phyloP scores from a whole-genome alignment of 2,888 invertebrate genomes.

The Tenthredo scrophulariae region DNA sequence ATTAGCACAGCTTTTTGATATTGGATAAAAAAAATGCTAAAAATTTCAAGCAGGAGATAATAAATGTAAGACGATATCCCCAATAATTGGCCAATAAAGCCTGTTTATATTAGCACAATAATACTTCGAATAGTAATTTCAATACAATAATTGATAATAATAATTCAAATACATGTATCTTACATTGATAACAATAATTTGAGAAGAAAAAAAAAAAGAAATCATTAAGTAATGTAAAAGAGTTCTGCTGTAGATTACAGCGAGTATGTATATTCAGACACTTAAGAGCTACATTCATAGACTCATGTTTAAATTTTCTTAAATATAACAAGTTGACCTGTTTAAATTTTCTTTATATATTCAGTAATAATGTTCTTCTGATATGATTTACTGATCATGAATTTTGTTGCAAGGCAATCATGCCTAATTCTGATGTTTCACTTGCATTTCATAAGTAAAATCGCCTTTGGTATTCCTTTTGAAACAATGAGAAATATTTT shows the following conservation, averaged over 20 bases:
- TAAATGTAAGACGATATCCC: conserved; percentile 32
- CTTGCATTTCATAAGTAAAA: neutral
- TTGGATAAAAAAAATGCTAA: neutral
- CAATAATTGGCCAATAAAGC: conserved; percentile 68
- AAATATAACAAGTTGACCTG: neutral
- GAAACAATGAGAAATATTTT: neutral
- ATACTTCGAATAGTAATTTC: conserved; percentile 71
- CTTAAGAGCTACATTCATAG: conserved; percentile 70
- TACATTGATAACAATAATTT: conserved; percentile 69
- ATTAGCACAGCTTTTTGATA: neutral
- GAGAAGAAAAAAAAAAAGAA: conserved; percentile 60
- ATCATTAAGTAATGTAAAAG: conserved; percentile 58
- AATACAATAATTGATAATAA: conserved; percentile 70
- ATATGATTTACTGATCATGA: neutral
- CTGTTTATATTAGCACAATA: conserved; percentile 72
- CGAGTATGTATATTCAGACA: conserved; percentile 56
- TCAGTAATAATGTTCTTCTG: neutral
- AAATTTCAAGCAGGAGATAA: conserved; percentile 4
- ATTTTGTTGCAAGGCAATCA: neutral
- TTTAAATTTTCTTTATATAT: conserved; percentile 12
- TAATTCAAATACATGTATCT: conserved; percentile 68
- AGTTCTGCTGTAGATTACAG: conserved; percentile 58
- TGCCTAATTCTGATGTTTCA: neutral
- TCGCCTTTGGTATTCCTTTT: neutral
- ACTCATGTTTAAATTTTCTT: conserved; percentile 36